Conservation (phyloP, 1,140 invertebrate genomes). For the Drosophila santomea region DNA sequence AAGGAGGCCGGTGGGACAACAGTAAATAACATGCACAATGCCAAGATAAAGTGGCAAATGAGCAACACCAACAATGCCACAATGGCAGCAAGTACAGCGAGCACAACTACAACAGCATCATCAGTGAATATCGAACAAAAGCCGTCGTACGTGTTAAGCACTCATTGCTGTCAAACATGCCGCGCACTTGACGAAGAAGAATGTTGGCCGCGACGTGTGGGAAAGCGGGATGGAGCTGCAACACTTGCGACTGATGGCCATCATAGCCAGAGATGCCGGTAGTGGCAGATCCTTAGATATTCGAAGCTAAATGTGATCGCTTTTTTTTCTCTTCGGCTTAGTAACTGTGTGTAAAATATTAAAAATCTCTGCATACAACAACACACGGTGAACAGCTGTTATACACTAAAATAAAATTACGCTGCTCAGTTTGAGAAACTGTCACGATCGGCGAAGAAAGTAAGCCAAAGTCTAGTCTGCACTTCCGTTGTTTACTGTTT, state of each 20-base stretch:
- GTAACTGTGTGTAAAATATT: too few relatives aligned
- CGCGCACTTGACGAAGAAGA: conserved; percentile 73
- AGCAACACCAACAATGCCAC: conserved; percentile 59
- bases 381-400: background rate
- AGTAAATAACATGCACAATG: conserved; percentile 80
- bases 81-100: conserved; percentile 45
- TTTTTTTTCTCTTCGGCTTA: too few relatives aligned
- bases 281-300: background rate
- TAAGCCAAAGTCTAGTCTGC: background rate
- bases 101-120: conserved; percentile 35
- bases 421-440: background rate
- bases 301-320: too few relatives aligned
- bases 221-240: conserved; percentile 69
- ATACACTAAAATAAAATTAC: background rate
- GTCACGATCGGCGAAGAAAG: background rate
- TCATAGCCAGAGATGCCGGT: conserved; percentile 22
- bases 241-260: conserved; percentile 62
- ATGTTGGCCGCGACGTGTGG: conserved; percentile 66
- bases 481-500: too few relatives aligned
- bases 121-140: conserved; percentile 67
- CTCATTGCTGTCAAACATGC: conserved; percentile 81
- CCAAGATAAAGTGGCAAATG: conserved; percentile 79
- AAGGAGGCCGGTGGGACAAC: conserved; percentile 48
- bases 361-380: too few relatives aligned
- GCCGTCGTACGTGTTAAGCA: conserved; percentile 78